Conservation (phyloP, 2,113 vertebrate species). For the Callipepla squamata region DNA sequence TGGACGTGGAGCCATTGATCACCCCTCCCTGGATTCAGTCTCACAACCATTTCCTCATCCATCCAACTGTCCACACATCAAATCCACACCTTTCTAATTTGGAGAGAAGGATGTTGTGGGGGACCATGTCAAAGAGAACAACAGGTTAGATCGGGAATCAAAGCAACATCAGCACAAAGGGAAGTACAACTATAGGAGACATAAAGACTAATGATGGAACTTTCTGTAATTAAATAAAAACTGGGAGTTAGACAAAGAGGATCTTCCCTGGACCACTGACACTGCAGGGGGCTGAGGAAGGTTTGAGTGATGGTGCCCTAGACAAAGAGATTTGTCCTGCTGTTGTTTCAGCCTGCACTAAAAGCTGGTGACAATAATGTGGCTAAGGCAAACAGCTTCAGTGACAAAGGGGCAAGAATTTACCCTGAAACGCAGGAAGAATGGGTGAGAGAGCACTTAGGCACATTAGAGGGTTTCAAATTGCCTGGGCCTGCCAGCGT, state of each 20-base stretch:
- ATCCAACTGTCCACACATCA: too few relatives aligned
- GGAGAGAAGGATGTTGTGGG: too few relatives aligned
- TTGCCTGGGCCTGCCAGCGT: neutral
- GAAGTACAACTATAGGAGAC: neutral
- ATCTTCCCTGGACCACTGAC: neutral
- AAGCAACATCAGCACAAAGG: neutral
- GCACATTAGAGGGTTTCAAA: neutral
- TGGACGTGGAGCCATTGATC: too few relatives aligned
- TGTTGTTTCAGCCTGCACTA: neutral
- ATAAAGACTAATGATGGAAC: neutral
- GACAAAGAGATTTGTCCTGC: neutral
- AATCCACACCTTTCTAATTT: too few relatives aligned
- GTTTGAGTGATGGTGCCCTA: neutral
- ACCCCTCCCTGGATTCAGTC: too few relatives aligned
- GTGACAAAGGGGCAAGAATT: slow-evolving; percentile 19
- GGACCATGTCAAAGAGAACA: neutral
- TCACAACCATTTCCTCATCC: too few relatives aligned
- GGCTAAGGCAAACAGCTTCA: neutral
- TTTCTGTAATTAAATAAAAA: neutral
- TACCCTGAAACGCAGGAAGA: neutral
- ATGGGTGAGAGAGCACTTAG: neutral
- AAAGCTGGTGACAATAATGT: neutral
- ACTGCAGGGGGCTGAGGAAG: neutral
- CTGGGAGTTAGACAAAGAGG: neutral
- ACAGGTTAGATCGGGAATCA: neutral